Conservation (phyloP, 2,888 invertebrate genomes). For the Aphodius granarius region DNA sequence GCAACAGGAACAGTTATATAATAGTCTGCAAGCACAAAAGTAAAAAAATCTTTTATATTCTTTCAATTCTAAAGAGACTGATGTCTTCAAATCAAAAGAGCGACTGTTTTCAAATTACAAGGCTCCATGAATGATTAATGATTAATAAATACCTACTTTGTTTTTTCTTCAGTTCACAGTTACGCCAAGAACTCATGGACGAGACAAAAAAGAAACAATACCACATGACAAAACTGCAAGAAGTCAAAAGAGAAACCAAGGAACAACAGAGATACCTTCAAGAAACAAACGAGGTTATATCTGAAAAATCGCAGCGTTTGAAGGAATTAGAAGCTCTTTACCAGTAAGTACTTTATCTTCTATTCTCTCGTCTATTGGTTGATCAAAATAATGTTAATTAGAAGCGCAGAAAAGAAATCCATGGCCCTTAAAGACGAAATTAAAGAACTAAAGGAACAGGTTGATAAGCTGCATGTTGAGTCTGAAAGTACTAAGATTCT, state of each 20-base stretch:
- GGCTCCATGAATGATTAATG: too few species aligned
- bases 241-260: background rate
- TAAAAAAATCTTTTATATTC: background rate
- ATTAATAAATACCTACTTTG: too few species aligned
- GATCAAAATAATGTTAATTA: background rate
- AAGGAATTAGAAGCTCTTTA: background rate
- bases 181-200: background rate
- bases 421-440: constrained; percentile 1
- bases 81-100: too few species aligned
- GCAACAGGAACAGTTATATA: background rate
- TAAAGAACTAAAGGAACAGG: background rate
- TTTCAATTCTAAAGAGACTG: too few species aligned
- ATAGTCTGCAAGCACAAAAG: background rate
- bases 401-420: background rate
- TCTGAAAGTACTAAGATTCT: background rate
- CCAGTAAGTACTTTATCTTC: background rate
- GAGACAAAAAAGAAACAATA: background rate
- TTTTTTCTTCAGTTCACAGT: background rate
- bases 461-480: background rate
- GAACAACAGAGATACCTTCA: background rate
- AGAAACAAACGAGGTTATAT: background rate
- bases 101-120: too few species aligned
- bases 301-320: background rate
- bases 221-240: background rate
- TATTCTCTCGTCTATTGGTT: background rate